Evolutionary conservation across 2,797 vertebrate species (phyloP).

Genomic region (Enteromius unitaeniatus): DNA sequence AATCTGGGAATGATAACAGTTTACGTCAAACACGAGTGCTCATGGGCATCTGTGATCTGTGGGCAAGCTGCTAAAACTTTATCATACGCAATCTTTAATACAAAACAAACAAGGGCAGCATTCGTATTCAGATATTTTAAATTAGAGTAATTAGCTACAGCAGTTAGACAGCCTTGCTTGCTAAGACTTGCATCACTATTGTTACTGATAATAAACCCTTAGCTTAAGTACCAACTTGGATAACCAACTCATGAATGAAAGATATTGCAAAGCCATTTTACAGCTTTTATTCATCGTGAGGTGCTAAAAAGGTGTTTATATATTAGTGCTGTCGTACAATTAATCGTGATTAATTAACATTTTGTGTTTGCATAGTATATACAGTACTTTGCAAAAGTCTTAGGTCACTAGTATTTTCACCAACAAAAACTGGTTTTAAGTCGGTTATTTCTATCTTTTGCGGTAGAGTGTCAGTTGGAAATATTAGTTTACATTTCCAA

Average conservation of each 20-base stretch:
- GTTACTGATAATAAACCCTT: background rate
- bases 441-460: no score
- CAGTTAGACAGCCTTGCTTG: background rate
- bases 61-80: slow-evolving; percentile 20
- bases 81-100: slow-evolving; percentile 36
- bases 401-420: no score
- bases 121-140: background rate
- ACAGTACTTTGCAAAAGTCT: no score
- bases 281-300: background rate
- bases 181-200: background rate
- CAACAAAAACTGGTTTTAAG: no score
- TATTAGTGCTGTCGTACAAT: no score
- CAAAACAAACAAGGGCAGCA: slow-evolving; percentile 35
- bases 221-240: background rate
- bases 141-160: background rate
- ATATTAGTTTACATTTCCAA: no score
- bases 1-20: slow-evolving; percentile 42
- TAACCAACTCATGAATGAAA: background rate
- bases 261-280: background rate
- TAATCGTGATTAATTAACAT: no score
- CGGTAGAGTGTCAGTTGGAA: no score
- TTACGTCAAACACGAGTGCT: slow-evolving; percentile 54
- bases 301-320: background rate
- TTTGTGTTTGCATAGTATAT: no score
- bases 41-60: slow-evolving; percentile 25